Evolutionary conservation across 1,140 invertebrate genomes (phyloP).

Genomic region (Chionoecetes opilio): DNA sequence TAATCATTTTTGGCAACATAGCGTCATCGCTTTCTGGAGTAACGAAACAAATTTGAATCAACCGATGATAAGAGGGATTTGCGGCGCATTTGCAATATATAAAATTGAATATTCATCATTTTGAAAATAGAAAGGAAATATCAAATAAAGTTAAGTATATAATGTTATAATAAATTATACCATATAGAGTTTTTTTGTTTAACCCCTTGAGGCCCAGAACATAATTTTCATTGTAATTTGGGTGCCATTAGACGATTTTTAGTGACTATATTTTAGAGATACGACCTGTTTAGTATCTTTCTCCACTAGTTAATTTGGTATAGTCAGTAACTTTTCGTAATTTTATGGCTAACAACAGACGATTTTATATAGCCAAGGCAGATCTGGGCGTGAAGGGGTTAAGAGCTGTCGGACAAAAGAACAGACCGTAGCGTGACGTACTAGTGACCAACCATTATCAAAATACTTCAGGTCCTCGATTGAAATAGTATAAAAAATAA

Average conservation of each 20-base stretch:
- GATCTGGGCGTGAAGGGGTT: too few relatives aligned
- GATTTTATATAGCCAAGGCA: too few relatives aligned
- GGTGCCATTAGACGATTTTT: too few relatives aligned
- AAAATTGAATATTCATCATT: background rate
- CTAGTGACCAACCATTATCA: background rate
- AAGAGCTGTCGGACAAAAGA: too few relatives aligned
- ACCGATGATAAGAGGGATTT: background rate
- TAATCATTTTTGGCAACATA: background rate
- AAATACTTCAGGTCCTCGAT: constrained; percentile 29
- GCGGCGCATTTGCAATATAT: background rate
- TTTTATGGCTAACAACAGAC: too few relatives aligned
- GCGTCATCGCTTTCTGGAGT: background rate
- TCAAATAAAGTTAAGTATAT: background rate
- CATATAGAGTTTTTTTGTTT: too few relatives aligned
- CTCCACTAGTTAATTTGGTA: too few relatives aligned
- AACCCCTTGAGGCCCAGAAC: too few relatives aligned
- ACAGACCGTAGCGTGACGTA: background rate
- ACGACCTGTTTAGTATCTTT: too few relatives aligned
- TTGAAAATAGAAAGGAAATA: background rate
- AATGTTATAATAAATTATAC: background rate
- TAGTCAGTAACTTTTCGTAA: too few relatives aligned
- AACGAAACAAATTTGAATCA: background rate
- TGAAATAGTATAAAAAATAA: background rate
- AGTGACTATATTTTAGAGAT: too few relatives aligned
- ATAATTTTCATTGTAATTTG: too few relatives aligned